phyloP scores from a whole-genome alignment of 2,797 vertebrate genomes.

The Phoxinus dragarum region DNA sequence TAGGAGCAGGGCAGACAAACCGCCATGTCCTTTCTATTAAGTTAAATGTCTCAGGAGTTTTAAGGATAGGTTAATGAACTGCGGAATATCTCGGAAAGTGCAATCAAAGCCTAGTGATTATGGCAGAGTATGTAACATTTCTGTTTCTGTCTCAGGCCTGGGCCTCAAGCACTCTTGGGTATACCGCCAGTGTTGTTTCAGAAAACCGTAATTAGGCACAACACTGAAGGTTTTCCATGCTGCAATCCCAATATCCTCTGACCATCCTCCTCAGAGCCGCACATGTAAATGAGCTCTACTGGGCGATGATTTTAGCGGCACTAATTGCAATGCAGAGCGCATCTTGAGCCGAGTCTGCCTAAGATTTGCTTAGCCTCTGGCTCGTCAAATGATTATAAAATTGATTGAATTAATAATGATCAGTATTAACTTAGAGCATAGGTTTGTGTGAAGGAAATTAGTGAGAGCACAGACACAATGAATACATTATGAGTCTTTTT shows the following conservation, averaged over 20 bases:
- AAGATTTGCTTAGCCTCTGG: conserved; percentile 79
- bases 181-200: conserved; percentile 62
- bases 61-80: conserved; percentile 83
- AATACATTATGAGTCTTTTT: conserved; percentile 68
- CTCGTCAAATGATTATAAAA: conserved; percentile 80
- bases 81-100: conserved; percentile 71
- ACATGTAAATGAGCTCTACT: conserved; percentile 60
- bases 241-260: conserved; percentile 66
- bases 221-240: conserved; percentile 63
- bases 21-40: conserved; percentile 75
- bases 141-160: conserved; percentile 56
- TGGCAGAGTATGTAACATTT: conserved; percentile 68
- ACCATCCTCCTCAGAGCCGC: conserved; percentile 60
- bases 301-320: conserved; percentile 62
- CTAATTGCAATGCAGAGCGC: conserved; percentile 74
- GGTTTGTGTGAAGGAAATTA: conserved; percentile 68
- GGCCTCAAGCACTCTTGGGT: conserved; percentile 59
- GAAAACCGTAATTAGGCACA: conserved; percentile 72
- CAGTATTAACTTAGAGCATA: conserved; percentile 71
- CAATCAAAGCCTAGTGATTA: conserved; percentile 75
- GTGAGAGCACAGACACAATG: conserved; percentile 60
- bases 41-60: conserved; percentile 76
- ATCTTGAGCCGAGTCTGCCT: conserved; percentile 70
- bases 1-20: conserved; percentile 71
- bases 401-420: conserved; percentile 84